A percentile compares a stretch with the other conserved stretches of the same genome.
phyloP scores from a whole-genome alignment of 2,113 vertebrate genomes.

The Phylloscopus trochilus region DNA sequence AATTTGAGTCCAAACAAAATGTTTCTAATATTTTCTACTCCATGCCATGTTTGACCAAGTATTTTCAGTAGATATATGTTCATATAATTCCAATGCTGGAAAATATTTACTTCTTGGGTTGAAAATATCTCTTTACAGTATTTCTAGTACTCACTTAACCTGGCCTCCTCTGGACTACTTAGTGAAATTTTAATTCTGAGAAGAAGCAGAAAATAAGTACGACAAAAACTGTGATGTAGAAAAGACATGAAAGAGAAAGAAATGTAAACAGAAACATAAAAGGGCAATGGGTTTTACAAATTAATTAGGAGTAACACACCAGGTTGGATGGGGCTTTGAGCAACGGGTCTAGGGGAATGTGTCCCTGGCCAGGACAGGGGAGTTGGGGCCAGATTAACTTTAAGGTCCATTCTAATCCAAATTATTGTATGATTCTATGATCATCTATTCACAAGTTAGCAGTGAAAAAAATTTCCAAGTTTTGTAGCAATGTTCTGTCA shows the following conservation, averaged over 20 bases:
- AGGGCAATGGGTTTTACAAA: not conserved
- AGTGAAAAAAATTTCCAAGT: not conserved
- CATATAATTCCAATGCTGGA: not conserved
- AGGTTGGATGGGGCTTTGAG: not conserved
- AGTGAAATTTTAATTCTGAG: not conserved
- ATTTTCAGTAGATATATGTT: not conserved
- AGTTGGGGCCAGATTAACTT: not conserved
- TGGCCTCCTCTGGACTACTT: not conserved
- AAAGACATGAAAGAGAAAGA: not conserved
- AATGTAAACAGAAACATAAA: not conserved
- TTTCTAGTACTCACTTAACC: not conserved
- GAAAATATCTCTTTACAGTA: not conserved
- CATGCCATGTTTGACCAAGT: not conserved
- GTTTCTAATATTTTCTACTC: not conserved
- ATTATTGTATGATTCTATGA: not conserved
- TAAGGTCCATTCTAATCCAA: not conserved
- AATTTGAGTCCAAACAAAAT: not conserved
- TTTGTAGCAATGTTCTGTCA: not conserved
- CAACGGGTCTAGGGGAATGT: not conserved
- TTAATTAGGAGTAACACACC: not conserved
- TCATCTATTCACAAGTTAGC: not conserved
- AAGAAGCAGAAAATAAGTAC: not conserved
- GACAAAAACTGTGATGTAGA: not conserved
- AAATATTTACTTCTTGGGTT: not conserved
- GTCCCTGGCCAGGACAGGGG: accelerated